Evolutionary conservation across 2,113 vertebrate species (phyloP), one percentile per base, ranked within the genome.

Genomic region (Corythoichthys intestinalis): DNA sequence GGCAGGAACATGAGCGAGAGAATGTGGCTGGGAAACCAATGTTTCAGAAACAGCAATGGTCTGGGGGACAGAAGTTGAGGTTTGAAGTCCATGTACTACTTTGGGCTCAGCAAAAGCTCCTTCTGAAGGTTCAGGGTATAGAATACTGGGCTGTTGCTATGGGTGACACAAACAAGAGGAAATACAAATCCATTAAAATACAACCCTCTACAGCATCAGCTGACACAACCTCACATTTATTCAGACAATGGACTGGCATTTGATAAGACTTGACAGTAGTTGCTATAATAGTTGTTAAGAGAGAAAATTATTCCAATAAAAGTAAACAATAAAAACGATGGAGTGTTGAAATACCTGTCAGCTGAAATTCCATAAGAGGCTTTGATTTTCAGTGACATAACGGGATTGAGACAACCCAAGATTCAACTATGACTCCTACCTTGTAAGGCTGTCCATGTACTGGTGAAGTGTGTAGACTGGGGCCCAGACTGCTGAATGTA

Each of bases 1-100:
- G 6, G 89, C 73, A 37, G 86, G 85, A 34, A 90, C 75, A 35
- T 67, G 71, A 28, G 69, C 8, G 60, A 81, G 14, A 48, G 81
- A 4, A 37, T 74, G 79, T 1, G 69, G 75, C 7, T 77, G 81
- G 70, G 76, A 75, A 57, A 74, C 68, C 4, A 73, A 62, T 11
- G 85, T 83, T 69, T 78, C 80, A 67, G 86, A 83, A 41, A 75
- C 63, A 50, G 72, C 83, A 17, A 58, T 61, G 13, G 74, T n/a
- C 57, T 14, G 80, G 67, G 35, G 65, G 53, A 41, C 65, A 49
- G 72, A 38, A 67, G 60, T 57, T 52, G 83, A 38, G 4, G 69
- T 56, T 34, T 15, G 65, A 20, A 35, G 52, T 38, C 41, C 20
- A 9, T 46, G 52, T 35, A 12, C 11, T 46, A 67, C 63, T 67